Conservation (phyloP, 2,797 vertebrate species). For the Pelobates cultripes region DNA sequence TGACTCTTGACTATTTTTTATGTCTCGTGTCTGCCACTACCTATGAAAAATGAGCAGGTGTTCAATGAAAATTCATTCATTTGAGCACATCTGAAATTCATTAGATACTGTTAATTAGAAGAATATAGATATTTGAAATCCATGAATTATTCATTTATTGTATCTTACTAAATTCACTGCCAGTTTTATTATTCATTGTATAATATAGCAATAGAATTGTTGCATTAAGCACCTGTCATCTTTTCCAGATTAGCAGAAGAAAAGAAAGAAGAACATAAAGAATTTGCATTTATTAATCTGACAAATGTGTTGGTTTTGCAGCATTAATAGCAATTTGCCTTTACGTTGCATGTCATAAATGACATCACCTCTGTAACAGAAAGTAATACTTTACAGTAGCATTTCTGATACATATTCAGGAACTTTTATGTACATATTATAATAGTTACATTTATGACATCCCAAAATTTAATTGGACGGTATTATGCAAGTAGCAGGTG, state of each 20-base stretch:
- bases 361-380: constrained; percentile 35
- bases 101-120: constrained; percentile 78
- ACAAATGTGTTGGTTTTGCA: constrained; percentile 51
- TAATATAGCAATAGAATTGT: constrained; percentile 75
- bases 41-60: constrained; percentile 67
- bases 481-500: no score
- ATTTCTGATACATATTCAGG: no score
- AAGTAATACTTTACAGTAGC: background rate
- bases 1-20: constrained; percentile 49
- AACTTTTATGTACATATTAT: no score
- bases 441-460: no score
- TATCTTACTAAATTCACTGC: constrained; percentile 77
- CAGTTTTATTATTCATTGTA: constrained; percentile 76
- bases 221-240: constrained; percentile 56
- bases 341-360: constrained; percentile 42
- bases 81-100: constrained; percentile 69
- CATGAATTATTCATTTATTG: constrained; percentile 77
- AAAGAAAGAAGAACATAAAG: constrained; percentile 23
- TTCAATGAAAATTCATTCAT: constrained; percentile 72
- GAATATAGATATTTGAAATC: constrained; percentile 73
- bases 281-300: constrained; percentile 55
- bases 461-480: no score
- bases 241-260: constrained; percentile 49
- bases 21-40: constrained; percentile 54
- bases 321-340: constrained; percentile 47